These are phyloP conservation scores for Sylvietta virens DNA, from an alignment of 2,113 vertebrate genomes.

Conservation along the genomic window DNA sequence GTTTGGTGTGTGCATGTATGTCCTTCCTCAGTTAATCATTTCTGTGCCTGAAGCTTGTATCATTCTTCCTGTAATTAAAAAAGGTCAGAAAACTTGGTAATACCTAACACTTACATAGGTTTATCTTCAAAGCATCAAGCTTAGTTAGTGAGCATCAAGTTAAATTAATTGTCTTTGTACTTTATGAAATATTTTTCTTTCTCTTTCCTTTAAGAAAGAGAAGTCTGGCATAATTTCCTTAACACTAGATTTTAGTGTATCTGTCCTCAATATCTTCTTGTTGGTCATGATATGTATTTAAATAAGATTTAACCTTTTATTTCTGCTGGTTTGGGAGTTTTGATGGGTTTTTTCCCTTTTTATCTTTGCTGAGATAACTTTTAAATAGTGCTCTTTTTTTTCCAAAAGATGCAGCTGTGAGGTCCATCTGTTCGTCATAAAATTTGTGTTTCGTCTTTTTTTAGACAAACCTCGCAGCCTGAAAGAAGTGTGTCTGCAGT, in stretches of 20 bases:
- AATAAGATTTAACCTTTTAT: not conserved
- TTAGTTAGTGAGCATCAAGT: not conserved
- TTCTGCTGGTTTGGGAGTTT: not conserved
- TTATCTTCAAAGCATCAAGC: not conserved
- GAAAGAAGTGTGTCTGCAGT: not conserved
- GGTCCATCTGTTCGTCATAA: slow-evolving; percentile 45
- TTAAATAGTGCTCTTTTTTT: not conserved
- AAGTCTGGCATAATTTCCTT: not conserved
- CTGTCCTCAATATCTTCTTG: not conserved
- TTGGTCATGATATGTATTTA: not conserved
- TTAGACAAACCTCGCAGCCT: not conserved
- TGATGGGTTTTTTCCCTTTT: slow-evolving; percentile 4
- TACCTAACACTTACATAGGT: not conserved
- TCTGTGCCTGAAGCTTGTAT: not conserved
- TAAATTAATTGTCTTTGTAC: not conserved
- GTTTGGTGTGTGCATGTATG: not conserved
- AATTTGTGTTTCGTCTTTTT: slow-evolving; percentile 27
- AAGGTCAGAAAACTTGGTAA: not conserved
- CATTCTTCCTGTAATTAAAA: not conserved
- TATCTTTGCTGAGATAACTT: slow-evolving; percentile 24
- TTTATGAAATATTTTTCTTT: not conserved
- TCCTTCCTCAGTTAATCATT: not conserved
- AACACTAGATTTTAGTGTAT: not conserved
- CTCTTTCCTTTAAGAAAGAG: not conserved
- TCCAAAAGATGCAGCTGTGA: slow-evolving; percentile 35